A percentile compares a stretch with the other conserved stretches of the same genome.
Conservation (phyloP, 2,113 vertebrate genomes). For the Myrmecophaga tridactyla region DNA sequence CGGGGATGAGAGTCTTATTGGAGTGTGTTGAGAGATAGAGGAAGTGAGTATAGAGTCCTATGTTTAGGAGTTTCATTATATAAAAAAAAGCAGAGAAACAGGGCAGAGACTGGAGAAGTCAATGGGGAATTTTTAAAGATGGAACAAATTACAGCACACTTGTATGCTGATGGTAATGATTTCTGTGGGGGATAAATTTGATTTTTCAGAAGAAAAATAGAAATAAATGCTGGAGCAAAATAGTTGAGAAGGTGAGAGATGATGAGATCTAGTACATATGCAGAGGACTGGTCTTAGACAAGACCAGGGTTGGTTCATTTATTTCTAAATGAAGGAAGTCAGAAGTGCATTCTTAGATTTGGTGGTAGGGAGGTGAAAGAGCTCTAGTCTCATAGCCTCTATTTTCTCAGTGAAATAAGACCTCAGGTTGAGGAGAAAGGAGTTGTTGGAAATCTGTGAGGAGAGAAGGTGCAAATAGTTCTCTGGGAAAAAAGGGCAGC, state of each 20-base stretch:
- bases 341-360: not conserved
- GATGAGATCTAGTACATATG: not conserved
- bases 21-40: not conserved
- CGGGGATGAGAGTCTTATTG: not conserved
- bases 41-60: not conserved
- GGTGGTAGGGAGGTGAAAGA: not conserved
- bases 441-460: not conserved
- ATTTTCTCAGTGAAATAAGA: not conserved
- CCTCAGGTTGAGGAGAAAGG: conserved; percentile 17
- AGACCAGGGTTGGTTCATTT: not conserved
- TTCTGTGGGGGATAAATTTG: not conserved
- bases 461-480: conserved; percentile 14
- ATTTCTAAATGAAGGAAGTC: not conserved
- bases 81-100: not conserved
- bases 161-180: not conserved
- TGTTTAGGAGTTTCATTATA: conserved; percentile 21
- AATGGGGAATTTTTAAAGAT: not conserved
- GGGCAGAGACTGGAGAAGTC: not conserved
- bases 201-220: not conserved
- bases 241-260: not conserved
- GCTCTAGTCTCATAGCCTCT: not conserved
- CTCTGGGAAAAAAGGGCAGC: not conserved
- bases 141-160: not conserved
- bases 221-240: not conserved
- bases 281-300: not conserved